These are phyloP conservation scores for Eurytoma adleriae DNA, from an alignment of 2,888 invertebrate species.

Conservation along the genomic window DNA sequence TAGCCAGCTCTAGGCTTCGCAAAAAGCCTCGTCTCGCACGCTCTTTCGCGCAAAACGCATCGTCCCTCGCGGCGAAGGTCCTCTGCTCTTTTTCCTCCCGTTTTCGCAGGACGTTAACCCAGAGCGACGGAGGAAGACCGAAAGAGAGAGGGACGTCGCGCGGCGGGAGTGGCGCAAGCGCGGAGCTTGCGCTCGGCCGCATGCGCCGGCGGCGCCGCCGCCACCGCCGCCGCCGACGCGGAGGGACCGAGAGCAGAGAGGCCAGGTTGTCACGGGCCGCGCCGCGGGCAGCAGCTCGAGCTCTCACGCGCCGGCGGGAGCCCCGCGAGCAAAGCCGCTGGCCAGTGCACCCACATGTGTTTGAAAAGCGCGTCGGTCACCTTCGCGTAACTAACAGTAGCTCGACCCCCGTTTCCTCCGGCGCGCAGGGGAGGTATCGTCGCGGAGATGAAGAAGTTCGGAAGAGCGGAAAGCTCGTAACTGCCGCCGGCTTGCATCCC, in stretches of 20 bases:
- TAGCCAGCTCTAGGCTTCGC: too few relatives aligned
- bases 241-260: constrained; percentile 58
- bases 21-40: too few relatives aligned
- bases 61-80: neutral
- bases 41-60: neutral
- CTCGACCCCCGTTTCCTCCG: neutral
- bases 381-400: neutral
- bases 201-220: constrained; percentile 59
- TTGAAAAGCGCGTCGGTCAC: neutral
- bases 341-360: neutral
- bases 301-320: constrained; percentile 40
- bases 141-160: too few relatives aligned
- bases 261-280: constrained; percentile 67
- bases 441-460: neutral
- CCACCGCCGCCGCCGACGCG: constrained; percentile 59
- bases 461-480: too few relatives aligned
- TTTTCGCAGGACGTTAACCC: constrained; percentile 27
- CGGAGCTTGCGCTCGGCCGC: constrained; percentile 48
- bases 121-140: neutral
- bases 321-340: constrained; percentile 14
- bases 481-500: too few relatives aligned
- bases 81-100: neutral
- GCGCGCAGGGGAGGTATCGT: too few relatives aligned
- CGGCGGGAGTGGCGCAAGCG: neutral
- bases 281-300: constrained; percentile 62